Evolutionary conservation across 2,888 invertebrate genomes (phyloP).

Genomic region (Drosophila infuscata): DNA sequence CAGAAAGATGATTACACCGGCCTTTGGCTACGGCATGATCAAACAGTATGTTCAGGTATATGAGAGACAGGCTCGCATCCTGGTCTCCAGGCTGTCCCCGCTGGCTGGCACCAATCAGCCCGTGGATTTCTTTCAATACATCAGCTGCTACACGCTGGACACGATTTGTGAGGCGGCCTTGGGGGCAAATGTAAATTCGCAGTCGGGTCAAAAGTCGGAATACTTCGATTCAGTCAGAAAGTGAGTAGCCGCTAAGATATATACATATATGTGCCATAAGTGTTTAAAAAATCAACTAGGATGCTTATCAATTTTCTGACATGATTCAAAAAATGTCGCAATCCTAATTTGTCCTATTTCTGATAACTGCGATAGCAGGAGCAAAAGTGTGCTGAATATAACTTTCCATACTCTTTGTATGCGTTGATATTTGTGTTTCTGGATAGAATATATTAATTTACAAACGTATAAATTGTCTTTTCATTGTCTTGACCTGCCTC

Average conservation of each 20-base stretch:
- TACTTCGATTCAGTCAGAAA: constrained; percentile 62
- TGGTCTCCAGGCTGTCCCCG: constrained; percentile 31
- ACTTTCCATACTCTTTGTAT: background rate
- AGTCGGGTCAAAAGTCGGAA: constrained; percentile 45
- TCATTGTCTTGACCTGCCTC: background rate
- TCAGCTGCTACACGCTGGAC: constrained; percentile 65
- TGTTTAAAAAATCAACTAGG: background rate
- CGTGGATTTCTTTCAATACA: constrained; percentile 53
- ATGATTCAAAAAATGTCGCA: background rate
- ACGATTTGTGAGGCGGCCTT: constrained; percentile 69
- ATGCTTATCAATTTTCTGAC: background rate
- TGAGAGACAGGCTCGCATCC: constrained; percentile 54
- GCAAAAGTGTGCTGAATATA: background rate
- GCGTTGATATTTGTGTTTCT: background rate
- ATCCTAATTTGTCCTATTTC: background rate
- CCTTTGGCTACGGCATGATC: constrained; percentile 63
- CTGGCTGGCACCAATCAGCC: constrained; percentile 32
- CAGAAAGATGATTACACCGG: constrained; percentile 61
- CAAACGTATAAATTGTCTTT: background rate
- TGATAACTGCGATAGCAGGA: background rate
- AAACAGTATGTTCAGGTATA: constrained; percentile 54
- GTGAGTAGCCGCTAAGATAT: constrained; percentile 38
- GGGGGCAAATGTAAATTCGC: constrained; percentile 52
- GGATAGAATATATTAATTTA: background rate
- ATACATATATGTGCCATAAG: background rate